Conservation (phyloP, 2,113 vertebrate species). For the Pipa parva region DNA sequence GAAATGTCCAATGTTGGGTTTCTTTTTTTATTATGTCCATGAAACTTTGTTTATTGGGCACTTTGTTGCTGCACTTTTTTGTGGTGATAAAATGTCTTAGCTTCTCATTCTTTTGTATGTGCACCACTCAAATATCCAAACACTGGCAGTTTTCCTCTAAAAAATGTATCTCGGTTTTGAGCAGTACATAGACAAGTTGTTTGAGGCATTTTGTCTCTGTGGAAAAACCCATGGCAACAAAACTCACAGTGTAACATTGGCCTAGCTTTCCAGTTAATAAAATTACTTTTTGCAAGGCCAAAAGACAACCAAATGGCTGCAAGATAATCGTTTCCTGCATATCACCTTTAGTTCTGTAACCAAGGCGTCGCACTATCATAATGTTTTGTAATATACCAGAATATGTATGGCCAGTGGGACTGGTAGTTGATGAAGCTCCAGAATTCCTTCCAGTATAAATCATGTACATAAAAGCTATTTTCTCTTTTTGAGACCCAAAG, state of each 20-base stretch:
- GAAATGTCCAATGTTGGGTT: background rate
- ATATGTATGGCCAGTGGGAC: background rate
- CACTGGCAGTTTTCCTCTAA: too few relatives aligned
- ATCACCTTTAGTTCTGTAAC: background rate
- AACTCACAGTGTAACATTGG: background rate
- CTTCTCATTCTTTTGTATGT: too few relatives aligned
- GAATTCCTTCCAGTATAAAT: background rate
- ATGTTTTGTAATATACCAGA: background rate
- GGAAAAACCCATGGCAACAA: background rate
- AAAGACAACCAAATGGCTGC: background rate
- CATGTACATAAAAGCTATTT: background rate
- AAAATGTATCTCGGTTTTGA: too few relatives aligned
- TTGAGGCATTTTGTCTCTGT: too few relatives aligned
- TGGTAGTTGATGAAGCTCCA: background rate
- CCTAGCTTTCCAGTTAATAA: background rate
- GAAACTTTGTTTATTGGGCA: too few relatives aligned
- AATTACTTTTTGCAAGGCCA: background rate
- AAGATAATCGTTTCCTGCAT: background rate
- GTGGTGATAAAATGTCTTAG: too few relatives aligned
- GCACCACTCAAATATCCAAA: too few relatives aligned
- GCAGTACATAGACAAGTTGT: too few relatives aligned
- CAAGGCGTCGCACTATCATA: background rate
- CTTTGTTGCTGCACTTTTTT: too few relatives aligned
- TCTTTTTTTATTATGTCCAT: too few relatives aligned
- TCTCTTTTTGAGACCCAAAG: constrained; percentile 8